Evolutionary conservation across 2,888 invertebrate species (phyloP).

Genomic region (Thecocarcelia acutangulata): DNA sequence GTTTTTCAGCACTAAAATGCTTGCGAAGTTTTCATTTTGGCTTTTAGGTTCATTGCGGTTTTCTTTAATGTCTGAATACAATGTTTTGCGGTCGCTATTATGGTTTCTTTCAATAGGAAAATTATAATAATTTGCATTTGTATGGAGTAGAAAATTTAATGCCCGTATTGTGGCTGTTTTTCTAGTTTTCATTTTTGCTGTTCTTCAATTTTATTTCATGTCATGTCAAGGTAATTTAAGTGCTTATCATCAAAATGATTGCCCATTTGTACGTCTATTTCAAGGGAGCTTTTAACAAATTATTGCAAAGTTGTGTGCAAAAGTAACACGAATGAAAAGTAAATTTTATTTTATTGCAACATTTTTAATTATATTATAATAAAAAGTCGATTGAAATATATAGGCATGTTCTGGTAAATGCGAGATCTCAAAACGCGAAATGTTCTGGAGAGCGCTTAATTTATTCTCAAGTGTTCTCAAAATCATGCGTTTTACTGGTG

Average conservation of each 20-base stretch:
- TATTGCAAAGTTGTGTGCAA: background rate
- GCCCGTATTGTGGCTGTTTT: background rate
- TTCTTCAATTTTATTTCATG: slow-evolving; percentile 19
- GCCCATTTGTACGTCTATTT: background rate
- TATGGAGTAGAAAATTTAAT: slow-evolving; percentile 24
- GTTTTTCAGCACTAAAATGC: background rate
- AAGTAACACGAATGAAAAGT: too few species aligned
- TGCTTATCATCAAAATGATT: slow-evolving; percentile 24
- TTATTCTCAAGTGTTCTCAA: too few species aligned
- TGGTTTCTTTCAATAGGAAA: slow-evolving; percentile 3
- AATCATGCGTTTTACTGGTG: too few species aligned
- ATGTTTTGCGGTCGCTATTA: slow-evolving; percentile 46
- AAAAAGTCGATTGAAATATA: background rate
- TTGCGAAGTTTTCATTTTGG: background rate
- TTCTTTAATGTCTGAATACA: slow-evolving; percentile 37
- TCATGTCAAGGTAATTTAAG: slow-evolving; percentile 59
- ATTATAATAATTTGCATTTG: slow-evolving; percentile 45
- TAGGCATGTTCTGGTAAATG: too few species aligned
- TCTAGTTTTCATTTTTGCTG: background rate
- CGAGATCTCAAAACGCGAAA: too few species aligned
- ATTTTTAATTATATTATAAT: slow-evolving; percentile 6
- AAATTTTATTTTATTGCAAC: too few species aligned
- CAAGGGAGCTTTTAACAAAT: slow-evolving; percentile 28
- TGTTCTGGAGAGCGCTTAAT: too few species aligned
- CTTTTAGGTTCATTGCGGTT: slow-evolving; percentile 18